Percentiles rank a stretch among this genome's conserved stretches.
Conservation (phyloP, 1,140 invertebrate species). For the Drosophila sulfurigaster region DNA sequence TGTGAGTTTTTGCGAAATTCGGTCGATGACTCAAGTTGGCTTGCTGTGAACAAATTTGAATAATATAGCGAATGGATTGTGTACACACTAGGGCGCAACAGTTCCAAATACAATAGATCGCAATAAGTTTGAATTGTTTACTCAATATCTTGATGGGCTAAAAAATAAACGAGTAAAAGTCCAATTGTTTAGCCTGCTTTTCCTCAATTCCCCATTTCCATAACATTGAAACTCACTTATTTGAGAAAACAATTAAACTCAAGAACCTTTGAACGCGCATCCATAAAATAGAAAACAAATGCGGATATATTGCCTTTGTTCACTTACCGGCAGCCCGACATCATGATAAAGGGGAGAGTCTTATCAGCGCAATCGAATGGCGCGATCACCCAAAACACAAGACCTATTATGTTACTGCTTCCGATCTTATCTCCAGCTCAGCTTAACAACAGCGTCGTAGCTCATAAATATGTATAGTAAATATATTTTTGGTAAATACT, state of each 20-base stretch:
- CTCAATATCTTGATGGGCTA: constrained; percentile 29
- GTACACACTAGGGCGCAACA: constrained; percentile 25
- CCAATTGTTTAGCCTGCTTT: constrained; percentile 11
- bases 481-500: constrained; percentile 19
- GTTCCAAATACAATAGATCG: constrained; percentile 21
- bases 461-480: neutral
- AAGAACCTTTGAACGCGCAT: constrained; percentile 12
- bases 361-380: constrained; percentile 36
- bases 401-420: constrained; percentile 3
- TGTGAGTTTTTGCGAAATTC: constrained; percentile 22
- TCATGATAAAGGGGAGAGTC: constrained; percentile 5
- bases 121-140: constrained; percentile 43
- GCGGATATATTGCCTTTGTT: constrained; percentile 37
- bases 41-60: constrained; percentile 35
- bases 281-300: neutral
- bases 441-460: constrained; percentile 20
- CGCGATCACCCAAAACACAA: constrained; percentile 27
- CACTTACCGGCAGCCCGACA: constrained; percentile 3
- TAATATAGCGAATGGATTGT: constrained; percentile 13
- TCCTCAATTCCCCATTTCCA: constrained; percentile 41
- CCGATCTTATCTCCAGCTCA: constrained; percentile 39
- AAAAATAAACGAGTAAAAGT: constrained; percentile 34
- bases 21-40: constrained; percentile 34
- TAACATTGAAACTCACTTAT: constrained; percentile 47
- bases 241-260: constrained; percentile 32